phyloP scores from a whole-genome alignment of 2,113 vertebrate genomes.

The Bubo bubo region DNA sequence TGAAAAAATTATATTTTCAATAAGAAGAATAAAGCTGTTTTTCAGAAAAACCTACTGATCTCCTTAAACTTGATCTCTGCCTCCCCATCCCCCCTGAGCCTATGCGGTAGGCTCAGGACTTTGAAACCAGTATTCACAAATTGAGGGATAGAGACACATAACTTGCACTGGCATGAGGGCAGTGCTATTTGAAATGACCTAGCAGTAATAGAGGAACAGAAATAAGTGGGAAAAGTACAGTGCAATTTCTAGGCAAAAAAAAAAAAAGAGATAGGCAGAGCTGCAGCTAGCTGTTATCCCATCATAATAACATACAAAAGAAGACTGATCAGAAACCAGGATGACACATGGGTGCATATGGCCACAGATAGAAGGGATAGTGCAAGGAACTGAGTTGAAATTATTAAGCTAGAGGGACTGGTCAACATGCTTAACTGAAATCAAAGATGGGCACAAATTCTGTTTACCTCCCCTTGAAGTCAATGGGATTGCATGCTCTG shows the following conservation, averaged over 20 bases:
- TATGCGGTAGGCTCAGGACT: neutral
- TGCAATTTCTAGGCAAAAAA: neutral
- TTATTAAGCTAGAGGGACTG: neutral
- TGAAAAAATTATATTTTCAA: neutral
- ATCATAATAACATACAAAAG: neutral
- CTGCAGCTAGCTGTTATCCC: neutral
- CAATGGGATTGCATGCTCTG: neutral
- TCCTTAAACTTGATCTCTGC: constrained; percentile 7
- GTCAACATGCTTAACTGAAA: neutral
- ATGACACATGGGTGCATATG: neutral
- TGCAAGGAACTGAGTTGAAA: neutral
- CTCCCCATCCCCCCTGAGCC: neutral
- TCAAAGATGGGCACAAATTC: neutral
- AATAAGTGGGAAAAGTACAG: neutral
- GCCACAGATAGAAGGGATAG: neutral
- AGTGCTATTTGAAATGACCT: neutral
- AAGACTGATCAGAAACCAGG: neutral
- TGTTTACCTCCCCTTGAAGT: neutral
- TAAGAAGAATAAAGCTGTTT: constrained; percentile 12
- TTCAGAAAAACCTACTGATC: neutral
- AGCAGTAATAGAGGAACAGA: neutral
- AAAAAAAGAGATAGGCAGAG: neutral
- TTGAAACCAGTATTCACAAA: neutral
- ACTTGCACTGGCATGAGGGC: neutral
- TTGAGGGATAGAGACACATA: neutral